Conservation (phyloP, 2,797 vertebrate genomes). For the Selene dorsalis region DNA sequence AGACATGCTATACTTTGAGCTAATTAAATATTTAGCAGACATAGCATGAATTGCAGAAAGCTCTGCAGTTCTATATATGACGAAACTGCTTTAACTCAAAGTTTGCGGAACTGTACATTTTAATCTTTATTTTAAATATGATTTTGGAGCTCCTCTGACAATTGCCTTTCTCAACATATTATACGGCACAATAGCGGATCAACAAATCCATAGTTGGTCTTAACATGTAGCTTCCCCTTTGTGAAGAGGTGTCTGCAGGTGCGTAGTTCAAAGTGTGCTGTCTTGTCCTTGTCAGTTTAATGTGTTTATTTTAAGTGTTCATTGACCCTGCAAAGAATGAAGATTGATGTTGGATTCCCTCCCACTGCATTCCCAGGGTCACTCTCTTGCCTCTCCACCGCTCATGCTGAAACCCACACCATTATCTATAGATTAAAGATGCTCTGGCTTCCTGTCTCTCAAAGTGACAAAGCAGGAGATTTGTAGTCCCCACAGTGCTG, state of each 20-base stretch:
- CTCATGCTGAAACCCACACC: constrained; percentile 32
- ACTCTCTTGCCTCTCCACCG: constrained; percentile 8
- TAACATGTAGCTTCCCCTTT: neutral
- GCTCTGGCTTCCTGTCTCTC: constrained; percentile 22
- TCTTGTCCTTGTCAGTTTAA: constrained; percentile 38
- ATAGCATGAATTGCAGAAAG: constrained; percentile 6
- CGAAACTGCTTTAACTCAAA: neutral
- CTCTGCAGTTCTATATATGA: neutral
- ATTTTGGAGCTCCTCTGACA: neutral
- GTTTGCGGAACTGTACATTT: neutral
- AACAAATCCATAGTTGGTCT: neutral
- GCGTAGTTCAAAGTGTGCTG: constrained; percentile 16
- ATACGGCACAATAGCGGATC: neutral
- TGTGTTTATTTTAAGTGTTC: constrained; percentile 62
- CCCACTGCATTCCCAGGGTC: constrained; percentile 40
- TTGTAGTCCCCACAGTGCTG: constrained; percentile 23
- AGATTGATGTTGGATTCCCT: constrained; percentile 57
- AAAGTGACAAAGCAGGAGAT: constrained; percentile 38
- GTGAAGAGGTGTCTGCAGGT: constrained; percentile 13
- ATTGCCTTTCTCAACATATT: neutral
- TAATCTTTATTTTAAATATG: constrained; percentile 9
- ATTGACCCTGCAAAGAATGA: constrained; percentile 50
- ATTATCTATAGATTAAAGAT: constrained; percentile 46
- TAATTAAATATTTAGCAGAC: constrained; percentile 66
- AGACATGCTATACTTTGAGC: constrained; percentile 52